Percentiles rank a stretch among this genome's conserved stretches.
Conservation (phyloP, 2,797 vertebrate genomes). For the Melanotaenia nigrans region DNA sequence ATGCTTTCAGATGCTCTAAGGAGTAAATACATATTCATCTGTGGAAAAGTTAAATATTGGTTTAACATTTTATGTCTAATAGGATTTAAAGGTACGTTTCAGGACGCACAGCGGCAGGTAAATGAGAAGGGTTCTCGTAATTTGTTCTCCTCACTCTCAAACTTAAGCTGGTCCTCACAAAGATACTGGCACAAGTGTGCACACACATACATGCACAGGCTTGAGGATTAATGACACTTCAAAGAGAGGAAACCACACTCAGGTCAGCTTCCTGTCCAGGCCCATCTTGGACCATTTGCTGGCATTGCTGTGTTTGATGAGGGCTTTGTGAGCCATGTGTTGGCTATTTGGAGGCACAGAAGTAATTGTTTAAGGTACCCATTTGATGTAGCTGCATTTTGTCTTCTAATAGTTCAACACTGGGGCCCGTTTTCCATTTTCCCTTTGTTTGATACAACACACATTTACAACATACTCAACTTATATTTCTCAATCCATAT, state of each 20-base stretch:
- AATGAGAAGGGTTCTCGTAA: not conserved
- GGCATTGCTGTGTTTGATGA: constrained; percentile 55
- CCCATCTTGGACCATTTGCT: constrained; percentile 73
- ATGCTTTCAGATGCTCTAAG: not conserved
- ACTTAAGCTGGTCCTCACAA: constrained; percentile 12
- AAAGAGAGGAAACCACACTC: constrained; percentile 66
- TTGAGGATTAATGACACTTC: constrained; percentile 68
- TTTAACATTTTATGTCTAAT: not conserved
- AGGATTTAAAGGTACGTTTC: constrained; percentile 1
- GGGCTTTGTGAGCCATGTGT: constrained; percentile 65
- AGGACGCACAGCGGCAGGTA: not conserved
- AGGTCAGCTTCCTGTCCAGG: constrained; percentile 62
- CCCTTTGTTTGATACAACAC: not conserved
- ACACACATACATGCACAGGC: constrained; percentile 15
- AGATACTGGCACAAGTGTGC: not conserved
- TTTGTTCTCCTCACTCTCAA: not conserved
- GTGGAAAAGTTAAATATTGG: not conserved
- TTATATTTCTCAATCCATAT: not conserved
- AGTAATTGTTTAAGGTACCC: constrained; percentile 42
- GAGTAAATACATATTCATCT: not conserved
- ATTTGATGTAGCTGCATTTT: constrained; percentile 43
- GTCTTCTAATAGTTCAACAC: constrained; percentile 41
- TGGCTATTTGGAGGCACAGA: constrained; percentile 63
- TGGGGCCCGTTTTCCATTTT: not conserved
- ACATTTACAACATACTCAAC: not conserved